phyloP scores from a whole-genome alignment of 2,113 vertebrate genomes.

The Narcine bancroftii region DNA sequence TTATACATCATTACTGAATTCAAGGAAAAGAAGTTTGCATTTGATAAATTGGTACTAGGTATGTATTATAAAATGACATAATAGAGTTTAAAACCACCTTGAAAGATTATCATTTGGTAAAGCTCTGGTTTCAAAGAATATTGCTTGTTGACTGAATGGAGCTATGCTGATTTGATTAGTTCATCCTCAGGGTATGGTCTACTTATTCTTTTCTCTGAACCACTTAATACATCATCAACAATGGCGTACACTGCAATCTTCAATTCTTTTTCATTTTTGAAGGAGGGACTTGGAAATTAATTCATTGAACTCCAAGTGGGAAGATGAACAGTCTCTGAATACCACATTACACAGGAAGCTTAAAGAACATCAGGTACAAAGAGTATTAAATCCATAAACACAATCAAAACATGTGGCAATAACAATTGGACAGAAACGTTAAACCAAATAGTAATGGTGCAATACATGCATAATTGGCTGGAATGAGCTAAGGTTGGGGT shows the following conservation, averaged over 20 bases:
- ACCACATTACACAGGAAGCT: constrained; percentile 56
- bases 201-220: neutral
- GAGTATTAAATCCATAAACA: neutral
- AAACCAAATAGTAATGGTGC: neutral
- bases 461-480: neutral
- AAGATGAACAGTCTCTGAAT: constrained; percentile 59
- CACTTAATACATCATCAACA: neutral
- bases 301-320: constrained; percentile 54
- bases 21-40: neutral
- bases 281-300: constrained; percentile 61
- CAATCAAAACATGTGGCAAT: neutral
- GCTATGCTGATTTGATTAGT: neutral
- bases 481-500: neutral
- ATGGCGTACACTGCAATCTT: neutral
- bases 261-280: neutral
- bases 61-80: too few species aligned
- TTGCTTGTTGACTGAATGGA: neutral
- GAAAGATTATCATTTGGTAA: neutral
- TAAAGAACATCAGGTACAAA: constrained; percentile 58
- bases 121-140: neutral
- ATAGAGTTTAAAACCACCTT: neutral
- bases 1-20: neutral
- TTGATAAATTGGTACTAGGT: neutral
- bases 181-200: neutral
- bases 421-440: neutral